These are phyloP conservation scores for Macaca mulatta DNA, from an alignment of 2,113 vertebrate species.

Conservation along the genomic window DNA sequence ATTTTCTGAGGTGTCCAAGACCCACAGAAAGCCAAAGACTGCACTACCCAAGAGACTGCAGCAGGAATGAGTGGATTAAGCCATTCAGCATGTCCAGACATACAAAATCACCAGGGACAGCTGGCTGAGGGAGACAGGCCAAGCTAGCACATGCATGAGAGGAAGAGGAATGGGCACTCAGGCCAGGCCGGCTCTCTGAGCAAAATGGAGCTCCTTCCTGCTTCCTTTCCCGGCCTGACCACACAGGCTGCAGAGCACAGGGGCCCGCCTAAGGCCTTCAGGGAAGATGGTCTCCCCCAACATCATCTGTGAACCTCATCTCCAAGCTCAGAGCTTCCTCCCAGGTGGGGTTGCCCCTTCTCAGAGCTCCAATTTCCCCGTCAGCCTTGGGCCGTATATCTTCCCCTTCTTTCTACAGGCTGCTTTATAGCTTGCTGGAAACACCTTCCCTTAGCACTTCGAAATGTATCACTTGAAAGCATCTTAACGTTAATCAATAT, in stretches of 20 bases:
- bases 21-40: not conserved
- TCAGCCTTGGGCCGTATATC: slow-evolving; percentile 79
- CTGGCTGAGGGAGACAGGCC: not conserved
- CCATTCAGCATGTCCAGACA: not conserved
- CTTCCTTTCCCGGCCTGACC: not conserved
- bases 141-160: not conserved
- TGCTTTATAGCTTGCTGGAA: slow-evolving; percentile 85
- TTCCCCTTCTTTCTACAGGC: slow-evolving; percentile 78
- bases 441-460: slow-evolving; percentile 82
- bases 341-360: slow-evolving; percentile 75
- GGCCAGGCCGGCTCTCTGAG: not conserved
- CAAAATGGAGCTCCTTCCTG: not conserved
- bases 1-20: not conserved
- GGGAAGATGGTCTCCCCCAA: slow-evolving; percentile 33
- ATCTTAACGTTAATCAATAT: slow-evolving; percentile 82
- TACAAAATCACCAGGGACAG: not conserved
- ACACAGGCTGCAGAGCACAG: slow-evolving; percentile 55
- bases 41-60: not conserved
- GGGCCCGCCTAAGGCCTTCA: not conserved
- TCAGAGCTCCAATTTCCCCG: slow-evolving; percentile 82
- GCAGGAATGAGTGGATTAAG: not conserved
- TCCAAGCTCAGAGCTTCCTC: slow-evolving; percentile 76
- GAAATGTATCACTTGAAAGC: slow-evolving; percentile 85
- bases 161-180: not conserved
- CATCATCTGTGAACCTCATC: slow-evolving; percentile 71